Percentiles rank a stretch among this genome's conserved stretches.
phyloP scores from a whole-genome alignment of 2,797 vertebrate species.

The Spheniscus humboldti region DNA sequence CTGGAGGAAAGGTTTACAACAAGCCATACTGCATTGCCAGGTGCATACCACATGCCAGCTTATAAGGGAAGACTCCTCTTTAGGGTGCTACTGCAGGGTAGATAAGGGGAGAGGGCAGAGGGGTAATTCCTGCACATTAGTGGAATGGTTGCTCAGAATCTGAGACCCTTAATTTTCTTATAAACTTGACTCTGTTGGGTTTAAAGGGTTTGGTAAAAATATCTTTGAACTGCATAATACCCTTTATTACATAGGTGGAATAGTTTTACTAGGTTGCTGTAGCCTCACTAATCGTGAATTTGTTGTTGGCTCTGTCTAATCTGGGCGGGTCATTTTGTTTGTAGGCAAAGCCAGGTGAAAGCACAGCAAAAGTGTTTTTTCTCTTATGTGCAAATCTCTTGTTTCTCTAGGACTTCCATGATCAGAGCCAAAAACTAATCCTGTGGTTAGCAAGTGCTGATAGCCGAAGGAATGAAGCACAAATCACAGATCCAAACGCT shows the following conservation, averaged over 20 bases:
- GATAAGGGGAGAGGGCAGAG: background rate
- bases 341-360: background rate
- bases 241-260: background rate
- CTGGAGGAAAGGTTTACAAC: slow-evolving; percentile 81
- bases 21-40: slow-evolving; percentile 84
- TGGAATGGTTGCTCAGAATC: background rate
- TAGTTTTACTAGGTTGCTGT: background rate
- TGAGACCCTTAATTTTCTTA: background rate
- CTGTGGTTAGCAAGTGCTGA: slow-evolving; percentile 84
- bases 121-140: background rate
- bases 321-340: background rate
- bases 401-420: slow-evolving; percentile 85
- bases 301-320: background rate
- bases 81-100: background rate
- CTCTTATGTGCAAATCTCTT: background rate
- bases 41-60: slow-evolving; percentile 53
- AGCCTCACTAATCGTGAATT: background rate
- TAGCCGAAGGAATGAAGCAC: slow-evolving; percentile 66
- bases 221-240: background rate
- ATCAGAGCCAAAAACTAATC: slow-evolving; percentile 81
- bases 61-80: background rate
- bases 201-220: background rate
- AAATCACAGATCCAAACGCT: slow-evolving; percentile 40
- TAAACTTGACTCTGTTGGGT: background rate
- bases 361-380: background rate